Conservation (phyloP, 2,113 vertebrate species). For the Cyanoderma ruficeps region DNA sequence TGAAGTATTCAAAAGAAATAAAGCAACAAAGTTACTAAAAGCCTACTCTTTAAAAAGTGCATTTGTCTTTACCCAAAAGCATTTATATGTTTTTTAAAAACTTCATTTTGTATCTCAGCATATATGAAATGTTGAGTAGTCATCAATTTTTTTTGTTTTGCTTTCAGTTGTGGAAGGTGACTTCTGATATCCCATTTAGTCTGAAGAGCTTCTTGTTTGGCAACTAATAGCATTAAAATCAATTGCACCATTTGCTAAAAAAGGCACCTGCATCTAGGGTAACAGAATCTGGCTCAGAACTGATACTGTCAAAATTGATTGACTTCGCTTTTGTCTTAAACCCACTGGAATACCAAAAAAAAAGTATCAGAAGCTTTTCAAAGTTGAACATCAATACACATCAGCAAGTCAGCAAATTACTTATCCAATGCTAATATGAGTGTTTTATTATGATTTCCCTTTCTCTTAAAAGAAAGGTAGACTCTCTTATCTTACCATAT, state of each 20-base stretch:
- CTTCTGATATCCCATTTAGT: background rate
- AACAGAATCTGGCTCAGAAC: conserved; percentile 11
- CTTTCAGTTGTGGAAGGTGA: background rate
- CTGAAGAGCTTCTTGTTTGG: background rate
- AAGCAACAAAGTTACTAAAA: background rate
- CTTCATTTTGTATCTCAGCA: background rate
- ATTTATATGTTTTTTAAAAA: background rate
- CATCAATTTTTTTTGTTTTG: background rate
- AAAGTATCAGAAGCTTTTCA: background rate
- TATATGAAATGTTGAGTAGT: background rate
- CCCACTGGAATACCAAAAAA: background rate
- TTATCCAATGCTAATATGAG: background rate
- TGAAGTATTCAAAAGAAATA: background rate
- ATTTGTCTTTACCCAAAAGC: background rate
- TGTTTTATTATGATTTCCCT: background rate
- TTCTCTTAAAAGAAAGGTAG: background rate
- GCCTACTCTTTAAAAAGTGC: fast-evolving
- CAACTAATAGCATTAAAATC: conserved; percentile 4
- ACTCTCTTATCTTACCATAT: background rate
- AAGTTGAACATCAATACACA: background rate
- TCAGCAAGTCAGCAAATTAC: background rate
- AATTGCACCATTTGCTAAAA: conserved; percentile 1
- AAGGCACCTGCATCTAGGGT: background rate
- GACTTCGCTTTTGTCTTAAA: conserved; percentile 8
- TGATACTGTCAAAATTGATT: conserved; percentile 16